These are phyloP conservation scores for Enhydra lutris DNA, from an alignment of 2,113 vertebrate species.

Conservation along the genomic window DNA sequence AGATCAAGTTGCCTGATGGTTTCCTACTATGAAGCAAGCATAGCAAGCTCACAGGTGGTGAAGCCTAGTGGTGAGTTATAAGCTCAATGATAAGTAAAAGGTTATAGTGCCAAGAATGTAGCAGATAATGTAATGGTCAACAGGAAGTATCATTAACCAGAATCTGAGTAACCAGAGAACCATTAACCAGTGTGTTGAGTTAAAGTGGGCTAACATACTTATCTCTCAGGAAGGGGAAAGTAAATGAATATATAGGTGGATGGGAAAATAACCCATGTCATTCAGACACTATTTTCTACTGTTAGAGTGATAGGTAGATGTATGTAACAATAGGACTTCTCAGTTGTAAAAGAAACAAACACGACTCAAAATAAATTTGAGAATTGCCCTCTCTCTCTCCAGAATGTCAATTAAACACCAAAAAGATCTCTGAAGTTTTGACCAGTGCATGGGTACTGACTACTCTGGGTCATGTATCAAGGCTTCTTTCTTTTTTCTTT, in stretches of 20 bases:
- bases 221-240: not conserved
- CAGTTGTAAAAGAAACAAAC: not conserved
- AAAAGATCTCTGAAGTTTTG: not conserved
- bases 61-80: not conserved
- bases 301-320: not conserved
- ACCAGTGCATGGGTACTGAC: too few relatives aligned
- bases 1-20: not conserved
- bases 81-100: not conserved
- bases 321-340: not conserved
- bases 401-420: not conserved
- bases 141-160: not conserved
- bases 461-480: too few relatives aligned
- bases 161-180: too few relatives aligned
- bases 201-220: not conserved
- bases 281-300: not conserved
- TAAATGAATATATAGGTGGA: too few relatives aligned
- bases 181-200: not conserved
- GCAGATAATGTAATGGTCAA: rapidly evolving
- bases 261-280: not conserved
- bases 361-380: not conserved
- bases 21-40: not conserved
- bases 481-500: not conserved
- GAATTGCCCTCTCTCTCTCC: not conserved
- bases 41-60: not conserved
- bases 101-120: not conserved